phyloP scores from a whole-genome alignment of 1,140 invertebrate species.

The Samia ricini region DNA sequence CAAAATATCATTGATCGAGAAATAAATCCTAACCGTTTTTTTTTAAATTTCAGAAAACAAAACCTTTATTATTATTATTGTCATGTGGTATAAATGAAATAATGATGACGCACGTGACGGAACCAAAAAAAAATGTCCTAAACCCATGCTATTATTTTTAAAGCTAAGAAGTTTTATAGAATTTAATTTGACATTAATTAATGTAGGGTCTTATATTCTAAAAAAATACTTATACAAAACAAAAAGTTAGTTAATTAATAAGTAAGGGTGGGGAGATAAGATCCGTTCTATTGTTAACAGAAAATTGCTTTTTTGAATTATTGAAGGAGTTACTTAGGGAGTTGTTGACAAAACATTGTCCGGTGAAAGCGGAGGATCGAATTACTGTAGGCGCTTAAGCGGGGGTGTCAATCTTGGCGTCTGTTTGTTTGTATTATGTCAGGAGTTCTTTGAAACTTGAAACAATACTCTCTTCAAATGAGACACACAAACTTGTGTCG shows the following conservation, averaged over 20 bases:
- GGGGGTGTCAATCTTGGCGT: background rate
- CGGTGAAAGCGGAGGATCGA: background rate
- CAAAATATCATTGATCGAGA: no score
- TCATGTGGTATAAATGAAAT: no score
- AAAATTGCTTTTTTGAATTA: slow-evolving; percentile 22
- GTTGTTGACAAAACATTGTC: background rate
- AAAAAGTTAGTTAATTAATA: background rate
- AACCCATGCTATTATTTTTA: no score
- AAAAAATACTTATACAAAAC: no score
- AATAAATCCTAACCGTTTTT: no score
- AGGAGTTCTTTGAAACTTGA: background rate
- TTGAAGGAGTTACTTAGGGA: background rate
- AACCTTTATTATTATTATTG: no score
- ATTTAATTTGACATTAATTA: no score
- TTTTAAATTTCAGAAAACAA: no score
- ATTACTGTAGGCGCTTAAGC: background rate
- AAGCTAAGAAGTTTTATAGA: no score
- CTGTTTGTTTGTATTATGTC: background rate
- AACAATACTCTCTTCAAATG: background rate
- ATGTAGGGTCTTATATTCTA: no score
- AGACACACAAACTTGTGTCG: background rate
- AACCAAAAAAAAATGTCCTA: no score
- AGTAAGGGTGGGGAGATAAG: background rate
- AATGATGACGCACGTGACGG: no score
- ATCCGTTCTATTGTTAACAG: background rate